phyloP scores from a whole-genome alignment of 1,140 invertebrate species.

The Drosophila nigromelanica region DNA sequence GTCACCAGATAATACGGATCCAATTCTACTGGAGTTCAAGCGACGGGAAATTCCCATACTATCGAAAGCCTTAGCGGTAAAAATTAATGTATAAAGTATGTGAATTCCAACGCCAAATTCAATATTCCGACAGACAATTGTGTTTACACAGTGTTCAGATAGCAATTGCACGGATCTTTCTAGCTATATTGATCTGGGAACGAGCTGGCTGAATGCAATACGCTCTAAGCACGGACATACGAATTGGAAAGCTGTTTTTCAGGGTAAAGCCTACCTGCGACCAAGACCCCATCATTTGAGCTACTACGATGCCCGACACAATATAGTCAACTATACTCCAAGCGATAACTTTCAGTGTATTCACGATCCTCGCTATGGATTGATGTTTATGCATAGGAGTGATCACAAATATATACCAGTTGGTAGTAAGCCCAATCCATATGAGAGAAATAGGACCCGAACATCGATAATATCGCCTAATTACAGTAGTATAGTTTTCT shows the following conservation, averaged over 20 bases:
- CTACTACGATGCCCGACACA: slow-evolving; percentile 55
- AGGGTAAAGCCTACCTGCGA: slow-evolving; percentile 35
- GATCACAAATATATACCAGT: slow-evolving; percentile 75
- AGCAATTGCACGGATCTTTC: slow-evolving; percentile 66
- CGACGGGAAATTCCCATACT: slow-evolving; percentile 59
- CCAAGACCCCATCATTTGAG: slow-evolving; percentile 67
- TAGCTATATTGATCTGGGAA: slow-evolving; percentile 72
- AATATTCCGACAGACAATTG: slow-evolving; percentile 65
- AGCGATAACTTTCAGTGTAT: slow-evolving; percentile 71
- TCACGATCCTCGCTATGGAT: slow-evolving; percentile 59
- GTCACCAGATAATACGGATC: slow-evolving; percentile 41
- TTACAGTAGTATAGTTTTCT: slow-evolving; percentile 67
- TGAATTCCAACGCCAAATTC: background rate
- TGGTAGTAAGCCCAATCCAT: slow-evolving; percentile 31
- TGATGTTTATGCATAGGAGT: slow-evolving; percentile 76
- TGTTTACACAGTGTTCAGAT: slow-evolving; percentile 55
- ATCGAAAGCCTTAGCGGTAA: slow-evolving; percentile 68
- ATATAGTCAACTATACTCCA: slow-evolving; percentile 43
- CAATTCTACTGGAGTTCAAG: slow-evolving; percentile 61
- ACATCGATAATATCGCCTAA: slow-evolving; percentile 54
- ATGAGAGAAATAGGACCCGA: slow-evolving; percentile 52
- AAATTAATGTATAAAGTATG: background rate
- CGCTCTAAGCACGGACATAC: slow-evolving; percentile 22
- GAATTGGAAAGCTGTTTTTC: slow-evolving; percentile 65
- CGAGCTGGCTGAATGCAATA: slow-evolving; percentile 56